Evolutionary conservation across 1,140 invertebrate genomes (phyloP).

Genomic region (Pygmarrhopalites habei): DNA sequence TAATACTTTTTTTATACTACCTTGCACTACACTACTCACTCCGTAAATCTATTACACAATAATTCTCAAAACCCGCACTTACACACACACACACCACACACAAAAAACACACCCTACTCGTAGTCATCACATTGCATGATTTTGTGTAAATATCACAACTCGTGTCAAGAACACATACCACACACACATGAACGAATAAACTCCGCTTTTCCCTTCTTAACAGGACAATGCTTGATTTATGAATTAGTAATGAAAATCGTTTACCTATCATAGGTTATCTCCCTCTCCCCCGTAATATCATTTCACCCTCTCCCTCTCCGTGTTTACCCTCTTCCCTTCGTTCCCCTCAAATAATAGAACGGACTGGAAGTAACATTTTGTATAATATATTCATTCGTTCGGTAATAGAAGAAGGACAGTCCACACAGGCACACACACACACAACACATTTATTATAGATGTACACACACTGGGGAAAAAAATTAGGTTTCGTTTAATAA

Average conservation of each 20-base stretch:
- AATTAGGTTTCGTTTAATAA: conserved; percentile 21
- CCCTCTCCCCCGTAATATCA: neutral
- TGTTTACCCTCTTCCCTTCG: neutral
- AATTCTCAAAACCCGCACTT: no score
- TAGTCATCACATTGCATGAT: no score
- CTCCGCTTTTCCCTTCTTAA: no score
- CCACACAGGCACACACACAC: neutral
- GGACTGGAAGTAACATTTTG: neutral
- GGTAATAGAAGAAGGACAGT: no score
- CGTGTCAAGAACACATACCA: no score
- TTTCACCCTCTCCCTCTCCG: neutral
- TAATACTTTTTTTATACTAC: no score
- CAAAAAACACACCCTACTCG: no score
- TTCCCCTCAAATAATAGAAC: neutral
- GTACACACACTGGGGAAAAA: conserved; percentile 8
- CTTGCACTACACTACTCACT: no score
- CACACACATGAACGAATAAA: no score
- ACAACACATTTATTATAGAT: neutral
- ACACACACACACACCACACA: no score
- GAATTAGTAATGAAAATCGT: neutral
- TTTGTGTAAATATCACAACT: no score
- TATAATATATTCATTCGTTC: neutral
- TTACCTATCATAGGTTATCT: neutral
- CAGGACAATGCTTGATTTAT: neutral
- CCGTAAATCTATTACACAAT: no score